Percentiles rank a stretch among this genome's conserved stretches.
These are phyloP conservation scores for Diplodus sargus DNA, from an alignment of 2,797 vertebrate species.

Conservation along the genomic window DNA sequence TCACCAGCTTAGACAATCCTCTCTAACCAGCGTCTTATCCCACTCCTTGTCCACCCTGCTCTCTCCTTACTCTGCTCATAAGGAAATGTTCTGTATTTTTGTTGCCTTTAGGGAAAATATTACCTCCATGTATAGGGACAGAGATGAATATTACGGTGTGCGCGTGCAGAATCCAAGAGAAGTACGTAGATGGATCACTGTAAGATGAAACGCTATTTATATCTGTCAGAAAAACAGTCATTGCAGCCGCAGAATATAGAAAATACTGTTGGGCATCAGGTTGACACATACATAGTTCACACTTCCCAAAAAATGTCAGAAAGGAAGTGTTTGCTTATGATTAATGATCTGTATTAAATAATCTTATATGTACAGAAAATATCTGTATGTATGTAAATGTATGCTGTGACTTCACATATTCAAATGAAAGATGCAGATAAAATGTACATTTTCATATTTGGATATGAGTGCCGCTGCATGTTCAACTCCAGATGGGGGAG, in stretches of 20 bases:
- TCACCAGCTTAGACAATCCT: conserved; percentile 66
- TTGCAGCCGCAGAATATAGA: background rate
- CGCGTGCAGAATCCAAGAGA: background rate
- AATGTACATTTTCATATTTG: conserved; percentile 1
- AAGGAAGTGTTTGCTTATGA: background rate
- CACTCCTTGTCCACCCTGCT: conserved; percentile 58
- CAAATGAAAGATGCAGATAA: conserved; percentile 29
- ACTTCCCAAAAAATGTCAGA: background rate
- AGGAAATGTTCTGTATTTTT: background rate
- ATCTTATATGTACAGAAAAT: background rate
- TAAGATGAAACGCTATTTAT: conserved; percentile 18
- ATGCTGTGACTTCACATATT: conserved; percentile 15
- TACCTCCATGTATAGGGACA: conserved; percentile 20
- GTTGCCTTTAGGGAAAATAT: conserved; percentile 22
- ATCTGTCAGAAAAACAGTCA: background rate
- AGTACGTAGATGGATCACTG: background rate
- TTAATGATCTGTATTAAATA: background rate
- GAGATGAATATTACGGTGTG: background rate
- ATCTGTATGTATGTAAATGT: background rate
- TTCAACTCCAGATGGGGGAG: conserved; percentile 22
- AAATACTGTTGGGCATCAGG: background rate
- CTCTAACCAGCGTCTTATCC: conserved; percentile 59
- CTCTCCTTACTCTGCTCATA: conserved; percentile 20
- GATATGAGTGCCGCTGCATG: background rate
- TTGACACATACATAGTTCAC: background rate